These are phyloP conservation scores for Tribolium madens DNA, from an alignment of 1,140 invertebrate genomes.

Conservation along the genomic window DNA sequence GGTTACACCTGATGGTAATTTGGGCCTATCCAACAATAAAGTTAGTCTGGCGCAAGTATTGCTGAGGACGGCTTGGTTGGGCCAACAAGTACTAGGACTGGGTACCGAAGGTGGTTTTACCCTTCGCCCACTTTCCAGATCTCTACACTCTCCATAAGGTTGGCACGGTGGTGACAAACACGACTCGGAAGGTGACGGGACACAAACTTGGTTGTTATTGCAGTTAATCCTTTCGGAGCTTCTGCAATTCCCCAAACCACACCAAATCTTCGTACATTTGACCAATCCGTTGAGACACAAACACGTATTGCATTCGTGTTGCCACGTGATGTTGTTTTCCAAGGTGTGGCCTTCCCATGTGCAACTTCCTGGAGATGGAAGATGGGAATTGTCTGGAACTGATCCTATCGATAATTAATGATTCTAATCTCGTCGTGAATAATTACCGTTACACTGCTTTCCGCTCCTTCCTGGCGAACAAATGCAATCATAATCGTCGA, in stretches of 20 bases:
- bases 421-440: neutral
- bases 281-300: conserved; percentile 80
- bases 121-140: conserved; percentile 77
- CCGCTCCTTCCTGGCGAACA: conserved; percentile 85
- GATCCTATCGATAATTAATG: conserved; percentile 14
- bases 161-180: conserved; percentile 83
- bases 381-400: conserved; percentile 65
- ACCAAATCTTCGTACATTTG: conserved; percentile 88
- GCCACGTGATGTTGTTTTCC: conserved; percentile 75
- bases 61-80: conserved; percentile 76
- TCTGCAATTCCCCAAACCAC: conserved; percentile 84
- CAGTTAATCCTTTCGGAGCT: conserved; percentile 69
- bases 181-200: conserved; percentile 79
- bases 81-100: conserved; percentile 82
- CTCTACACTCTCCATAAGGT: conserved; percentile 85
- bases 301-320: conserved; percentile 85
- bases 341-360: conserved; percentile 71
- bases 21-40: conserved; percentile 77
- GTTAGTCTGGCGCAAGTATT: conserved; percentile 82
- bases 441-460: conserved; percentile 72
- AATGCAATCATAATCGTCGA: conserved; percentile 82
- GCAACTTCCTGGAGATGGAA: conserved; percentile 67
- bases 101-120: conserved; percentile 81
- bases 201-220: conserved; percentile 77
- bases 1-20: conserved; percentile 76